Conservation (phyloP, 2,113 vertebrate genomes). For the Psephotus haematonotus region DNA sequence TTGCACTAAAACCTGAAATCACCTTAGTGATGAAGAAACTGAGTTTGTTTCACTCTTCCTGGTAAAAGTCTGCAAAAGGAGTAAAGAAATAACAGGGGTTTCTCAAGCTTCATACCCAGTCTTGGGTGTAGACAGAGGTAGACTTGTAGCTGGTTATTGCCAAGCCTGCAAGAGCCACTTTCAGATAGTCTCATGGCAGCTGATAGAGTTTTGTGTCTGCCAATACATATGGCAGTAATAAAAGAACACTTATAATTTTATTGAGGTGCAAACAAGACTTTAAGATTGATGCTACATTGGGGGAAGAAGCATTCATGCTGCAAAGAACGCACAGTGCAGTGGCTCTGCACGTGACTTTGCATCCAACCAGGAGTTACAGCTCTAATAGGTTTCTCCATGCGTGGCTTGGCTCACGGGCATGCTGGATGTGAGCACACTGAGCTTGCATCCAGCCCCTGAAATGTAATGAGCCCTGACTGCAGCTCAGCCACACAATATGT, state of each 20-base stretch:
- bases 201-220: background rate
- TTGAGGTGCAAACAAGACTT: background rate
- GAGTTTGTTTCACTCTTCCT: background rate
- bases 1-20: background rate
- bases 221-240: background rate
- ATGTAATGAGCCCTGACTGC: background rate
- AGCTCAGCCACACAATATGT: background rate
- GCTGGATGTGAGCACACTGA: background rate
- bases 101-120: background rate
- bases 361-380: background rate
- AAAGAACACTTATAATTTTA: background rate
- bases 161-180: background rate
- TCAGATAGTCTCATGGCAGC: background rate
- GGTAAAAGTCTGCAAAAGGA: background rate
- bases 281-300: background rate
- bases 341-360: background rate
- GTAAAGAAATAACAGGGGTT: background rate
- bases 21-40: background rate
- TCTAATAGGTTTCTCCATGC: background rate
- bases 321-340: background rate
- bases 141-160: background rate
- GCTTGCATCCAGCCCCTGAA: background rate
- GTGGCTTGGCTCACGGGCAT: fast-evolving
- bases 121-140: background rate
- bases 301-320: background rate